Conservation (phyloP, 2,113 vertebrate genomes). For the Bothrops jararaca region DNA sequence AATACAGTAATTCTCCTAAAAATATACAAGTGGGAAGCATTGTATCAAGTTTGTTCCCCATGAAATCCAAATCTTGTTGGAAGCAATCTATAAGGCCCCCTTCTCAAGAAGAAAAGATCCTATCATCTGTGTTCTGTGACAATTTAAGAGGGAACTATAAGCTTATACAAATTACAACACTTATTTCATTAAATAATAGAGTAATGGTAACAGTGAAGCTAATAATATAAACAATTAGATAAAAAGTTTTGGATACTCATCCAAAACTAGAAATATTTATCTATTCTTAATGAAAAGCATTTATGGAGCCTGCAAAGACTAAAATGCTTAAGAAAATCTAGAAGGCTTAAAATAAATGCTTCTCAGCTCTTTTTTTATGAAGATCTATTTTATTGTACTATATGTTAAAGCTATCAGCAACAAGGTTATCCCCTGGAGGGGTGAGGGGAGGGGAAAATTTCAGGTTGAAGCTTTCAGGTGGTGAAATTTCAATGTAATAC, state of each 20-base stretch:
- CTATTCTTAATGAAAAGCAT: neutral
- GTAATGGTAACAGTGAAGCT: neutral
- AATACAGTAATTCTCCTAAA: neutral
- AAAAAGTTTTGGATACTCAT: neutral
- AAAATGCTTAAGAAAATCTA: neutral
- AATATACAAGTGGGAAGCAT: neutral
- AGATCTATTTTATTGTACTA: neutral
- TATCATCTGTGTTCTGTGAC: neutral
- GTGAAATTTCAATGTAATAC: neutral
- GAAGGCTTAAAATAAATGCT: neutral
- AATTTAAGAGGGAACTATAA: neutral
- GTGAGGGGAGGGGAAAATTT: neutral
- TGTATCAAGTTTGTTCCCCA: neutral
- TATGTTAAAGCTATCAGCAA: neutral
- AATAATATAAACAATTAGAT: neutral
- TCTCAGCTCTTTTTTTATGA: constrained; percentile 16
- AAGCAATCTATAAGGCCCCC: neutral
- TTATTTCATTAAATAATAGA: neutral
- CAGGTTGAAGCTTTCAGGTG: neutral
- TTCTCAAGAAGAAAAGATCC: neutral
- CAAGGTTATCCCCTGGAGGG: neutral
- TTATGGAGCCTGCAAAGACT: accelerated
- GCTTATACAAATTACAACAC: neutral
- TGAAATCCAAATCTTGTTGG: neutral
- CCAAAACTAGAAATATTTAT: neutral